A percentile compares a stretch with the other conserved stretches of the same genome.
These are phyloP conservation scores for Autographa pulchrina DNA, from an alignment of 2,888 invertebrate species.

Conservation along the genomic window DNA sequence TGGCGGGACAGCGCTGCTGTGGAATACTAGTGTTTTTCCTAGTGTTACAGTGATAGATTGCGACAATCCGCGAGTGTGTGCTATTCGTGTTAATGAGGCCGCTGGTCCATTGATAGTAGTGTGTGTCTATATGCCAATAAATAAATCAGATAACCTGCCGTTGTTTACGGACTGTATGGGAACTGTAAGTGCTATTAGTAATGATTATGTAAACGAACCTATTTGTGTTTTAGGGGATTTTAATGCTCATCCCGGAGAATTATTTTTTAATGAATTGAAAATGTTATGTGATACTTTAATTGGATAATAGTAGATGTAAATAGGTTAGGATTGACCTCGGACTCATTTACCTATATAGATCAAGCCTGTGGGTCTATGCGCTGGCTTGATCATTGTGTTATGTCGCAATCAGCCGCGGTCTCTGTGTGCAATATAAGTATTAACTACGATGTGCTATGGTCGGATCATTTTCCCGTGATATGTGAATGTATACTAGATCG, in stretches of 20 bases:
- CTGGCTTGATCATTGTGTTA: constrained; percentile 6
- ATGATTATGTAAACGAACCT: neutral
- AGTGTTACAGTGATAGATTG: no score
- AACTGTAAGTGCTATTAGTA: neutral
- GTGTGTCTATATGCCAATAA: neutral
- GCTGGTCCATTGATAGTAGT: no score
- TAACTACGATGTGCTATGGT: neutral
- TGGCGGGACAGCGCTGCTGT: no score
- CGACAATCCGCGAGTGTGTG: no score
- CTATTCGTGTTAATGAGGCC: no score
- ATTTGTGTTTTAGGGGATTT: constrained; percentile 51
- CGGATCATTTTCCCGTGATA: neutral
- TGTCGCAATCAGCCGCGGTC: no score
- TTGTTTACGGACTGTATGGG: neutral
- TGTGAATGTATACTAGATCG: neutral
- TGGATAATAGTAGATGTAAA: neutral
- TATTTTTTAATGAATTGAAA: neutral
- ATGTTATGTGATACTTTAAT: neutral
- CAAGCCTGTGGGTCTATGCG: no score
- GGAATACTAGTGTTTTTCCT: no score
- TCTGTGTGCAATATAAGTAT: neutral
- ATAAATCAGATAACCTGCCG: neutral
- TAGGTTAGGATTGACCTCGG: neutral
- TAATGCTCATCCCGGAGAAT: constrained; percentile 51
- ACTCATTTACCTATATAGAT: neutral